phyloP scores from a whole-genome alignment of 2,888 invertebrate species.

The Empis livida region DNA sequence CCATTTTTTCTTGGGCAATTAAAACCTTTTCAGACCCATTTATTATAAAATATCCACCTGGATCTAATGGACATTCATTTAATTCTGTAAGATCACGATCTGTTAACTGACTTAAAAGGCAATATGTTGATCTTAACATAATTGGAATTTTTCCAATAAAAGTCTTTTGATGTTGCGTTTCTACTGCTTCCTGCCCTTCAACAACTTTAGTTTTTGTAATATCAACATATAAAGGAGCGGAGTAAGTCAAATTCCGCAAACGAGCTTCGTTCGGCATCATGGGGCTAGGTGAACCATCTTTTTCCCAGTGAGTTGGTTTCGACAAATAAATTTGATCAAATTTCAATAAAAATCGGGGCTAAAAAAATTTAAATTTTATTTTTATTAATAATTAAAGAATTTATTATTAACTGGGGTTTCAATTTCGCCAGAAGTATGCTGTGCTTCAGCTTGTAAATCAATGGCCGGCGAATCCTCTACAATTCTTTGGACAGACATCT shows the following conservation, averaged over 20 bases:
- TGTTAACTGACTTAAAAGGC: conserved; percentile 81
- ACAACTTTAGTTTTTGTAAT: conserved; percentile 92
- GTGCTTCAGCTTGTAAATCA: conserved; percentile 94
- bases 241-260: conserved; percentile 91
- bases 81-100: conserved; percentile 99
- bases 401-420: conserved; percentile 55
- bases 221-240: conserved; percentile 97
- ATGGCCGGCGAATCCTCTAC: conserved; percentile 99
- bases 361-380: conserved; percentile 15
- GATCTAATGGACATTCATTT: conserved; percentile 98
- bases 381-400: not conserved
- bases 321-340: conserved; percentile 99
- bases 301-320: conserved; percentile 99
- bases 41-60: conserved; percentile 98
- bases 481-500: conserved; percentile 97
- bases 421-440: conserved; percentile 87
- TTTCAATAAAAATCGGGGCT: conserved; percentile 82
- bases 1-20: conserved; percentile 99
- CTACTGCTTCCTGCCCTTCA: conserved; percentile 81
- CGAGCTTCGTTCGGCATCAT: conserved; percentile 99
- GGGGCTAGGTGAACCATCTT: conserved; percentile 96
- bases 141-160: conserved; percentile 93
- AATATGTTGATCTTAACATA: conserved; percentile 97
- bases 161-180: conserved; percentile 62
- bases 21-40: conserved; percentile 98